Conservation (phyloP, 2,113 vertebrate species). For the Rissa tridactyla region DNA sequence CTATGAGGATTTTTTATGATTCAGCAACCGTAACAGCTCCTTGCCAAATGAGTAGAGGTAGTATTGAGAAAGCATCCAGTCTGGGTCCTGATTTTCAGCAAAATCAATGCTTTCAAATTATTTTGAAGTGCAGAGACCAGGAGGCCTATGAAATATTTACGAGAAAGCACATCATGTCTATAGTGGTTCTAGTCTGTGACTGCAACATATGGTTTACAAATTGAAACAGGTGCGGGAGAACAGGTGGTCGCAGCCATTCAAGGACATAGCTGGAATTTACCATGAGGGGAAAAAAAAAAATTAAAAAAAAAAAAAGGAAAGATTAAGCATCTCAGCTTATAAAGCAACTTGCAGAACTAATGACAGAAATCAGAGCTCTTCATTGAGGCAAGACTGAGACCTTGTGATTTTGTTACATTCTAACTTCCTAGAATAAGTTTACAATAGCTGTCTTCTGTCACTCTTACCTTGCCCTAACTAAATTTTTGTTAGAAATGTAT, state of each 20-base stretch:
- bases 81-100: conserved; percentile 34
- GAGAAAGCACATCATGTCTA: conserved; percentile 59
- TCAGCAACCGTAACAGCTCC: conserved; percentile 2
- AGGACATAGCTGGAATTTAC: conserved; percentile 53
- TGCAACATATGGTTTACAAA: conserved; percentile 83
- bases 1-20: background rate
- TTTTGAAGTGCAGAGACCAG: conserved; percentile 46
- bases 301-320: background rate
- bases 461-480: background rate
- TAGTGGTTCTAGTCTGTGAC: conserved; percentile 67
- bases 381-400: background rate
- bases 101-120: conserved; percentile 59
- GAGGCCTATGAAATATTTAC: conserved; percentile 74
- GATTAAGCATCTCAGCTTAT: conserved; percentile 31
- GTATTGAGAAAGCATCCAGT: background rate
- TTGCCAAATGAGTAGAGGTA: conserved; percentile 22
- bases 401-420: background rate
- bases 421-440: background rate
- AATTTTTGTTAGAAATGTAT: background rate
- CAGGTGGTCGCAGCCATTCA: conserved; percentile 75
- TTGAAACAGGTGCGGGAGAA: conserved; percentile 77
- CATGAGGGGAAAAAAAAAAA: background rate
- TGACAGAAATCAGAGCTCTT: conserved; percentile 14
- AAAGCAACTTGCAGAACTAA: conserved; percentile 16
- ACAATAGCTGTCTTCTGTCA: background rate